These are phyloP conservation scores for Ophiodon elongatus DNA, from an alignment of 2,113 vertebrate genomes.

Conservation along the genomic window DNA sequence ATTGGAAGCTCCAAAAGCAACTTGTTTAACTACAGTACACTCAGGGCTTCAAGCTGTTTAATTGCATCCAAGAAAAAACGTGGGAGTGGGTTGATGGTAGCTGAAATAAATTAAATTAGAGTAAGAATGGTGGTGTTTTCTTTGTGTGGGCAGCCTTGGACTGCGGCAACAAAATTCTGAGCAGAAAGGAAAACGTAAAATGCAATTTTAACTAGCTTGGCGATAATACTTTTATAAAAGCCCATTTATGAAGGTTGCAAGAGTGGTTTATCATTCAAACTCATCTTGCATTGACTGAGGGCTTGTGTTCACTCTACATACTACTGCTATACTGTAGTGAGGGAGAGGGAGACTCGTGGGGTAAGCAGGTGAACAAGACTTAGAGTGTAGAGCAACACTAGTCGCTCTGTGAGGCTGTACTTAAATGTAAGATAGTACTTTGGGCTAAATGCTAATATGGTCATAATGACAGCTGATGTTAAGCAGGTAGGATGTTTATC, in stretches of 20 bases:
- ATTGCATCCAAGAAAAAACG: neutral
- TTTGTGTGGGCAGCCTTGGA: neutral
- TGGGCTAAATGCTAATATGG: neutral
- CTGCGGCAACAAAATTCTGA: neutral
- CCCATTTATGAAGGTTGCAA: neutral
- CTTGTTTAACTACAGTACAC: neutral
- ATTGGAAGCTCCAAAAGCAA: neutral
- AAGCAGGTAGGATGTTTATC: neutral
- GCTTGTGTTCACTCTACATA: neutral
- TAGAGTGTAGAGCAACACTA: neutral
- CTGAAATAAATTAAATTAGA: conserved; percentile 12
- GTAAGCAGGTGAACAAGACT: neutral
- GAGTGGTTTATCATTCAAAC: neutral
- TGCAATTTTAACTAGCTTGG: neutral
- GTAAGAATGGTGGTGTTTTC: neutral
- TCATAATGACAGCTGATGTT: neutral
- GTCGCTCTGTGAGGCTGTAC: no score
- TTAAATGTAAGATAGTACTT: no score
- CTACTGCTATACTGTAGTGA: neutral
- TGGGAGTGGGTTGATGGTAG: neutral
- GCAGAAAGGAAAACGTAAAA: neutral
- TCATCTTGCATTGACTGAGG: neutral
- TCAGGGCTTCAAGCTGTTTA: conserved; percentile 4
- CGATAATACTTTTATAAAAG: neutral
- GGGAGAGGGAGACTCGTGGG: no score